Conservation (phyloP, 2,797 vertebrate species). For the Gymnothorax reevesii region DNA sequence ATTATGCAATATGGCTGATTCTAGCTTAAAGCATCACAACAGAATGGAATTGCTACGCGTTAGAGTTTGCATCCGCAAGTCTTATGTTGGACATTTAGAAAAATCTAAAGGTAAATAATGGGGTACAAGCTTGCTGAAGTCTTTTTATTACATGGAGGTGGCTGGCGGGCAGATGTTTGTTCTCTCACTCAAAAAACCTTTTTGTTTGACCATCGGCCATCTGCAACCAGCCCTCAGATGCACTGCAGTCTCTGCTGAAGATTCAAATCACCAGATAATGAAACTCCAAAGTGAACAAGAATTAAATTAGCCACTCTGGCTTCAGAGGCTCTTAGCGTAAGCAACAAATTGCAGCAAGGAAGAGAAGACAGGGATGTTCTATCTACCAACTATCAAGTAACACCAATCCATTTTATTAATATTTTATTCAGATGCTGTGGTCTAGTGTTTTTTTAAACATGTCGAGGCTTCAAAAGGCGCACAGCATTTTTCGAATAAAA, state of each 20-base stretch:
- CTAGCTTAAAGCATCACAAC: too few species aligned
- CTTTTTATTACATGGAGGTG: neutral
- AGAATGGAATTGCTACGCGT: neutral
- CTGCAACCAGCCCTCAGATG: neutral
- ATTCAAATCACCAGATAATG: neutral
- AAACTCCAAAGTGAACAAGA: slow-evolving; percentile 1
- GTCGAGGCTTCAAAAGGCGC: neutral
- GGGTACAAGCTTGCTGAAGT: neutral
- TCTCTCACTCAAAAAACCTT: neutral
- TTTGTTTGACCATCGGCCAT: slow-evolving; percentile 6
- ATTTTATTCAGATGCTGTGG: neutral
- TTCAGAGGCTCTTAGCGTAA: neutral
- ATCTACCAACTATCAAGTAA: neutral
- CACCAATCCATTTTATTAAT: neutral
- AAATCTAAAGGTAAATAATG: neutral
- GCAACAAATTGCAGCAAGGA: neutral
- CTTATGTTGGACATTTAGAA: neutral
- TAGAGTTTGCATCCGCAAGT: neutral
- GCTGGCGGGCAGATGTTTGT: neutral
- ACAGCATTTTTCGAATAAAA: neutral
- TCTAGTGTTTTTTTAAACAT: neutral
- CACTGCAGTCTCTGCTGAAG: neutral
- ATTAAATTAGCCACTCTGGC: neutral
- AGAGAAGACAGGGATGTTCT: neutral
- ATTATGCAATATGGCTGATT: too few species aligned